Evolutionary conservation across 2,113 vertebrate species (phyloP).

Genomic region (Lophochroa leadbeateri): DNA sequence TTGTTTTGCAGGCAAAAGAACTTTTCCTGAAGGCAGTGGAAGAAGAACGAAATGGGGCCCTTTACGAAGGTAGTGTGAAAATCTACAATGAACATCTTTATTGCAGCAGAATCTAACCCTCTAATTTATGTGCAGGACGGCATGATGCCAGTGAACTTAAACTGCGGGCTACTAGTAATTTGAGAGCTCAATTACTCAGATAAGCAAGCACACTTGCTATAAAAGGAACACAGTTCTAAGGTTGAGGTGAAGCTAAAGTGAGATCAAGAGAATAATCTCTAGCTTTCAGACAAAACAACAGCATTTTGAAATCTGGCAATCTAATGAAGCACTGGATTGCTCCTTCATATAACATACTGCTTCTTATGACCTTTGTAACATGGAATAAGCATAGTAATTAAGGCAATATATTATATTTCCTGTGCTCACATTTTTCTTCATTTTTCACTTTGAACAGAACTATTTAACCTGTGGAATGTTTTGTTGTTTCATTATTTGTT

Average conservation of each 20-base stretch:
- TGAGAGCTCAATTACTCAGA: background rate
- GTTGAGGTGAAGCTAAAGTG: background rate
- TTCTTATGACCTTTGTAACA: background rate
- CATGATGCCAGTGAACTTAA: background rate
- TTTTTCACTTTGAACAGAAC: background rate
- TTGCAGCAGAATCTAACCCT: background rate
- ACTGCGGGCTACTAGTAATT: background rate
- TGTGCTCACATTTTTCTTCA: background rate
- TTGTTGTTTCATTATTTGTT: background rate
- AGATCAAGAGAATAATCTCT: background rate
- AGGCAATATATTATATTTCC: background rate
- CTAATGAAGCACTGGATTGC: background rate
- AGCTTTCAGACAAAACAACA: background rate
- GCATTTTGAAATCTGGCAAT: background rate
- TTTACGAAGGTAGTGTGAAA: conserved; percentile 88
- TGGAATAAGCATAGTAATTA: background rate
- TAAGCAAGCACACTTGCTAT: background rate
- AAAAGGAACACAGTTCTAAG: background rate
- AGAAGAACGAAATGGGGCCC: conserved; percentile 94
- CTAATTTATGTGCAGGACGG: background rate
- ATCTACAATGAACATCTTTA: background rate
- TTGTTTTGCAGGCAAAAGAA: conserved; percentile 87
- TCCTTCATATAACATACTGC: background rate
- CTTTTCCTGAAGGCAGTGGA: conserved; percentile 95
- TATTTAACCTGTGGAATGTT: background rate